Evolutionary conservation across 2,888 invertebrate species (phyloP), one percentile per base, ranked within the genome.

Genomic region (Pterostichus madidus): DNA sequence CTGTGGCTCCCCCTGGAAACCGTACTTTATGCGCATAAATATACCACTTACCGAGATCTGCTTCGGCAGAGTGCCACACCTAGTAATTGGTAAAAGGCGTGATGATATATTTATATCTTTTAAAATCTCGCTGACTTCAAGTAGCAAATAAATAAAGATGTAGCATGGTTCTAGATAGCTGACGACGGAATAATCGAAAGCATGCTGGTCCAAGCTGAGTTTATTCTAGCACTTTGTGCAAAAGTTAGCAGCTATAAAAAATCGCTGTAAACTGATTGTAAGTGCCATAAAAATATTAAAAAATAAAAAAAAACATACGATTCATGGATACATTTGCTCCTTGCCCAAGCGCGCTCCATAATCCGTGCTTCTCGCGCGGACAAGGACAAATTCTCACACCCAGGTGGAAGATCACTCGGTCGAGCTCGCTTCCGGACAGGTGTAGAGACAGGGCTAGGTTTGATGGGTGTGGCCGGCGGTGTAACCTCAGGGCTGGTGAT

Each of bases 261-360:
- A 73, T 2, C 46, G 11, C 44, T 73, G 49, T 46, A 10, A 44
- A 73, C 17, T 73, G 46, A 73, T 73, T 46, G 73, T 24, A n/a
- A 73, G 73, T 73, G 73, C 46, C 46, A 15, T 31, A 17, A 46
- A 13, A 24, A 46, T 44, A 85, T 80, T 13, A 84, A 71, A 35
- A 84, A 82, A 61, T 10, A 49, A 32, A 59, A 4, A 59, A 59
- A 59, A n/a, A 79, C 84, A 84, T 87, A 93, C 91, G 92, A 93
- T 86, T 95, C 95, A 84, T 94, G 93, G 85, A 95, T 91, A 85
- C 91, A 91, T 87, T 93, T 93, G 90, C 95, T 92, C 44, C 93
- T 92, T 86, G 93, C 92, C 89, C 94, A 92, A 88, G 94, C 93
- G 88, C 94, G 92, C 88, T 96, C 95, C 88, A 94, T 92, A 84